phyloP scores from a whole-genome alignment of 2,888 invertebrate genomes.

The Ptychoptera albimana region DNA sequence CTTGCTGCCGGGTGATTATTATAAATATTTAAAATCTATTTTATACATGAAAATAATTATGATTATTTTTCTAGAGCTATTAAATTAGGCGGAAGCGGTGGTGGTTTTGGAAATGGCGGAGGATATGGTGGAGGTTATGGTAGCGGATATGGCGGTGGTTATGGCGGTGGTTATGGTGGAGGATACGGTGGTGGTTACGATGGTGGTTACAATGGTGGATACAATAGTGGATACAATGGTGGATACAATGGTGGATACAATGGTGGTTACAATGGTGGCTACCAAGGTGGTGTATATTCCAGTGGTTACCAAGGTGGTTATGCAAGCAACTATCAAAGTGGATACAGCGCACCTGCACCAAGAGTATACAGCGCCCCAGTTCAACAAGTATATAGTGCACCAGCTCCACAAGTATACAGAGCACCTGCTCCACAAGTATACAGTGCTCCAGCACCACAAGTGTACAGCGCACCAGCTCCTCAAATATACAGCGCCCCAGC shows the following conservation, averaged over 20 bases:
- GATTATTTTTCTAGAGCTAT: too few relatives aligned
- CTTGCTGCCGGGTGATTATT: background rate
- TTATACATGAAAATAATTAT: too few relatives aligned
- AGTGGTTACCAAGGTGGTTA: background rate
- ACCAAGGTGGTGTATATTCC: conserved; percentile 1
- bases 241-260: background rate
- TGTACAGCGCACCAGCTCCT: too few relatives aligned
- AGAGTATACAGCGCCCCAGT: too few relatives aligned
- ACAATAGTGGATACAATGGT: background rate
- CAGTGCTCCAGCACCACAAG: too few relatives aligned
- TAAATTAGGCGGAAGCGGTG: background rate
- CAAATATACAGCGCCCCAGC: too few relatives aligned
- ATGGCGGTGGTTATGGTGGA: background rate
- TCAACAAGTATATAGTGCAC: too few relatives aligned
- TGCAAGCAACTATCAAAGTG: background rate
- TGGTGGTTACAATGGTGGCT: background rate
- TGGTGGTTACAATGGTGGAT: background rate
- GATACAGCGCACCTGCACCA: too few relatives aligned
- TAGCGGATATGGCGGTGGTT: background rate
- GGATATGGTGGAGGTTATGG: background rate
- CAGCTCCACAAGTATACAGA: too few relatives aligned
- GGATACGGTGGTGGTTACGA: conserved; percentile 1
- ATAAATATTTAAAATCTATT: too few relatives aligned
- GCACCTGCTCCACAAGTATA: too few relatives aligned
- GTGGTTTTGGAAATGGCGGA: background rate